A percentile compares a stretch with the other conserved stretches of the same genome.
Conservation (phyloP, 2,888 invertebrate species). For the Cyaniris semiargus region DNA sequence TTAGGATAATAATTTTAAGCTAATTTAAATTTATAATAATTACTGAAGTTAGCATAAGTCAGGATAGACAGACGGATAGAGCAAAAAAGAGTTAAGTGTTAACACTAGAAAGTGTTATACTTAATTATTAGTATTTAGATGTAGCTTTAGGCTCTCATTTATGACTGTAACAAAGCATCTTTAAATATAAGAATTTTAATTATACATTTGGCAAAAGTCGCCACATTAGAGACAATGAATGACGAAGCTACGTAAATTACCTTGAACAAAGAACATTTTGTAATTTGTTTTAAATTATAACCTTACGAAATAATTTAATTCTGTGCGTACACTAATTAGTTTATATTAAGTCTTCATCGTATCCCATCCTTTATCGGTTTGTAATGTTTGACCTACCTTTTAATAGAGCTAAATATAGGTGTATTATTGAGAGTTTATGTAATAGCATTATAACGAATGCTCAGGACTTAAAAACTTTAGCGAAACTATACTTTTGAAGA, state of each 20-base stretch:
- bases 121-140: not conserved
- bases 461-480: not conserved
- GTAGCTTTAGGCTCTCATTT: not conserved
- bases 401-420: not conserved
- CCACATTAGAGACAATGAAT: constrained; percentile 13
- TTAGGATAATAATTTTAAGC: too few relatives aligned
- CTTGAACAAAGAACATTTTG: constrained; percentile 24
- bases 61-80: too few relatives aligned
- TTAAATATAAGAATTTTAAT: constrained; percentile 22
- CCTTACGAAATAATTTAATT: constrained; percentile 17
- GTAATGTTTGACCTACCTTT: not conserved
- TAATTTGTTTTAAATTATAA: constrained; percentile 23
- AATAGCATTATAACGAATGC: not conserved
- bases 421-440: not conserved
- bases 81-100: too few relatives aligned
- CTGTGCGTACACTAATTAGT: not conserved
- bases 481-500: not conserved
- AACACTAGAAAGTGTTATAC: too few relatives aligned
- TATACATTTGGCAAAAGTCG: constrained; percentile 26
- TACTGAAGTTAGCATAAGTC: too few relatives aligned
- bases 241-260: constrained; percentile 21
- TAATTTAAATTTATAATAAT: too few relatives aligned
- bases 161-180: constrained; percentile 8
- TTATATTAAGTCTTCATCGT: not conserved
- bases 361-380: not conserved